A percentile compares a stretch with the other conserved stretches of the same genome.
phyloP scores from a whole-genome alignment of 2,797 vertebrate species.

The Typhlichthys eigenmanni region DNA sequence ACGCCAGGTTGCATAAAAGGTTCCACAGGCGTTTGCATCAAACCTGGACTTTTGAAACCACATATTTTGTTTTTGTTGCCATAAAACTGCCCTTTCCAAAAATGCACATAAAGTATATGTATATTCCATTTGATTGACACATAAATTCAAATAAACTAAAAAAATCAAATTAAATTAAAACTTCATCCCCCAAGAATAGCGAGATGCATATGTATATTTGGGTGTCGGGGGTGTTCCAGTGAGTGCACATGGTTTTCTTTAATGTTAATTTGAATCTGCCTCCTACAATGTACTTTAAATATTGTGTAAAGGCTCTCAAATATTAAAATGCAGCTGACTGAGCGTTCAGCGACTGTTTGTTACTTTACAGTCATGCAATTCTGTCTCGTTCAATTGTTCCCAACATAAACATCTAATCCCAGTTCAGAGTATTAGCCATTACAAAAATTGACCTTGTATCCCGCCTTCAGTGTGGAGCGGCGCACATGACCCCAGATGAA shows the following conservation, averaged over 20 bases:
- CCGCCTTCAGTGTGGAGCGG: background rate
- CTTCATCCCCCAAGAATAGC: slow-evolving; percentile 78
- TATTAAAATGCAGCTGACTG: no score
- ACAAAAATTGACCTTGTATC: slow-evolving; percentile 4
- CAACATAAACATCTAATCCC: no score
- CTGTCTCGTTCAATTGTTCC: no score
- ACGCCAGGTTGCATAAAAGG: slow-evolving; percentile 96
- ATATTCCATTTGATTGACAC: slow-evolving; percentile 89
- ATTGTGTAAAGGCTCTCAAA: no score
- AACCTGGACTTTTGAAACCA: slow-evolving; percentile 88
- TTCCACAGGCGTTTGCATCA: slow-evolving; percentile 93
- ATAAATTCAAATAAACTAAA: slow-evolving; percentile 88
- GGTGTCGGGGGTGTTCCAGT: no score
- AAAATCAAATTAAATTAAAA: slow-evolving; percentile 79
- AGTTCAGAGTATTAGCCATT: background rate
- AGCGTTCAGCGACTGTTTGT: no score
- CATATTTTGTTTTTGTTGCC: slow-evolving; percentile 91
- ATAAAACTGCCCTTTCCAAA: slow-evolving; percentile 82
- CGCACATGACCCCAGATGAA: slow-evolving; percentile 31
- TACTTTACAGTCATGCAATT: no score
- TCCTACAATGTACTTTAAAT: background rate
- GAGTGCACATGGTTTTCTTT: background rate
- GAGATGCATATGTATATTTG: slow-evolving; percentile 7
- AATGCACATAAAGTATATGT: slow-evolving; percentile 73
- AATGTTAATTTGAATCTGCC: background rate